These are phyloP conservation scores for Takifugu ocellatus DNA, from an alignment of 2,797 vertebrate genomes.

Conservation along the genomic window DNA sequence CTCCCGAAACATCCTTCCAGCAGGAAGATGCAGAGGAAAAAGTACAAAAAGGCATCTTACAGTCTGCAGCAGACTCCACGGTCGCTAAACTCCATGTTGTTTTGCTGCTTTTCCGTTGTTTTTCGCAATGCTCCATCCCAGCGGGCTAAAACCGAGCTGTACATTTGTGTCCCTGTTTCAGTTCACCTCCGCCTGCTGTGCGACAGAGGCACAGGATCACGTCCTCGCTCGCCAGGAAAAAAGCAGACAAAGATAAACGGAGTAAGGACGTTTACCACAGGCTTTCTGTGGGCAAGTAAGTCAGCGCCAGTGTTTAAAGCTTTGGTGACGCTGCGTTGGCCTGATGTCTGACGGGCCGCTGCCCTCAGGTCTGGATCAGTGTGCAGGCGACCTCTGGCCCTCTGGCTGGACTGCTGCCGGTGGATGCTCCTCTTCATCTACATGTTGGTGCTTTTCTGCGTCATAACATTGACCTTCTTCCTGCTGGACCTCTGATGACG, in stretches of 20 bases:
- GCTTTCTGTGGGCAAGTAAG: constrained; percentile 42
- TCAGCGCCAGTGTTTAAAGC: background rate
- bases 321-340: background rate
- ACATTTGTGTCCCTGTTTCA: constrained; percentile 15
- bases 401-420: constrained; percentile 51
- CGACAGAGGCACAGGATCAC: constrained; percentile 57
- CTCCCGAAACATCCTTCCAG: constrained; percentile 11
- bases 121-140: background rate
- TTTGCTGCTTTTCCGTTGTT: background rate
- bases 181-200: constrained; percentile 31
- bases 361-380: constrained; percentile 42
- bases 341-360: background rate
- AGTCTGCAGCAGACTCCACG: background rate
- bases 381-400: constrained; percentile 38
- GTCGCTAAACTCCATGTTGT: no score
- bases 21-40: constrained; percentile 40
- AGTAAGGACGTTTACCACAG: background rate
- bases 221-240: constrained; percentile 47
- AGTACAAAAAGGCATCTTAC: constrained; percentile 17
- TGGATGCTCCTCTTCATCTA: constrained; percentile 52
- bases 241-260: constrained; percentile 51
- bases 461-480: constrained; percentile 45
- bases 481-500: constrained; percentile 54
- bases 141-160: background rate
- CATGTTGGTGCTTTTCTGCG: constrained; percentile 51